Base-by-base conservation (phyloP, 2,888 invertebrate species). In the Koerneria pararmatus region DNA sequence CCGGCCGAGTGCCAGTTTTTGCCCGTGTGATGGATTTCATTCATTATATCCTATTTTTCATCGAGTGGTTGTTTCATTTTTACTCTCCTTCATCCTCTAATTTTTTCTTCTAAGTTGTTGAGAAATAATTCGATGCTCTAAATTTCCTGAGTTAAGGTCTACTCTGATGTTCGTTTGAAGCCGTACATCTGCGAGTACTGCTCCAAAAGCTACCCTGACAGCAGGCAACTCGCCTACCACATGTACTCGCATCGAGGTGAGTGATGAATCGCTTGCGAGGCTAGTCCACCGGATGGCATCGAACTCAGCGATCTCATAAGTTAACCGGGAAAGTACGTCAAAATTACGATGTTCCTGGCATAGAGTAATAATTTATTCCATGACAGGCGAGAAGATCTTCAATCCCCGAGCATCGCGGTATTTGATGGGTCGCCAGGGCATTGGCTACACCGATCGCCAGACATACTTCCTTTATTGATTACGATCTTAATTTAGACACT, bases 161-260 rank as follows among this genome's bases (percentile, higher is more conserved):
- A 79, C 70, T 77, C 73, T 32, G 82, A 82, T 57, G 74, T 80
- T 34, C 78, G 82, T 27, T 72, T 74, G 4, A 76, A 76, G 62
- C 80, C 82, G 6, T 82, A 82, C 71, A 82, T 83, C 66, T 82
- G 82, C 59, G 81, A 82, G 62, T 82, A 83, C 66, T 82, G 82
- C 68, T 78, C 78, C 6, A 82, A 82, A 65, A 79, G 79, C 65
- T 82, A 82, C 68, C 67, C 80, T 2, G 74, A 74, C 66, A 77
- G 72, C 61, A 72, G 82, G 34, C 75, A 74, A 63, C 71, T 82
- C 19, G 80, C 80, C 6, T 77, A 78, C 65, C 82, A 82, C 68
- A 82, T 82, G 80, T 79, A 78, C 71, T 71, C 73, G 35, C 76
- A 76, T 62, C 51, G 76, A 60, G 74, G 74, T 68, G 19, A 56